These are phyloP conservation scores for Bombus breviceps DNA, from an alignment of 1,140 invertebrate genomes.

Conservation along the genomic window DNA sequence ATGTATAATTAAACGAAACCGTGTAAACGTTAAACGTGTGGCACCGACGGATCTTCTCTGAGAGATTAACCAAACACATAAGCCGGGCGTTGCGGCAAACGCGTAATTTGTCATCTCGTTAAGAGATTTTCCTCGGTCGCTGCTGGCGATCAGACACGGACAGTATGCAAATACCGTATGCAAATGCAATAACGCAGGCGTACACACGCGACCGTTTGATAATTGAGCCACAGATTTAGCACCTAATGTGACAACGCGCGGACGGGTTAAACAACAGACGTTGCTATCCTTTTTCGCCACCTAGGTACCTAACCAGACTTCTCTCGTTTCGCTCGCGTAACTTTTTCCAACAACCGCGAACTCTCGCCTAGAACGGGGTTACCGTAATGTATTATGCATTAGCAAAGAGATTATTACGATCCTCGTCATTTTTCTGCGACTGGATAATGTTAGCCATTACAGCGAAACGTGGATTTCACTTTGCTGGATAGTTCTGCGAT, in stretches of 20 bases:
- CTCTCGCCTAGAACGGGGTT: neutral
- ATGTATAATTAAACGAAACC: neutral
- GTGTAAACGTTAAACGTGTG: neutral
- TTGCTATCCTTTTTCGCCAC: neutral
- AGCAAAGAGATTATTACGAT: slow-evolving; percentile 43
- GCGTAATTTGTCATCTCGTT: slow-evolving; percentile 13
- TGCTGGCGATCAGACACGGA: neutral
- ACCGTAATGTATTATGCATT: slow-evolving; percentile 46
- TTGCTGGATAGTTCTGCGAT: slow-evolving; percentile 18
- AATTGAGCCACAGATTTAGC: slow-evolving; percentile 58
- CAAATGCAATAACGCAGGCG: slow-evolving; percentile 6
- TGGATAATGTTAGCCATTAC: slow-evolving; percentile 36
- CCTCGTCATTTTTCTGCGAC: slow-evolving; percentile 31
- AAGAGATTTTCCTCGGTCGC: slow-evolving; percentile 22
- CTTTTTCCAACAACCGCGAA: neutral
- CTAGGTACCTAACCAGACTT: neutral
- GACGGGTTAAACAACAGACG: neutral
- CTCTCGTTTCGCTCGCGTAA: neutral
- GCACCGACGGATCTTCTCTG: neutral
- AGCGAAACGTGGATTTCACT: slow-evolving; percentile 37
- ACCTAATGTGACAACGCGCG: slow-evolving; percentile 48
- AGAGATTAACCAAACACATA: neutral
- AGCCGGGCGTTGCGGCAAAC: neutral
- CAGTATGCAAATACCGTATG: slow-evolving; percentile 28
- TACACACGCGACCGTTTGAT: neutral